Evolutionary conservation across 2,888 invertebrate genomes (phyloP).

Genomic region (Psylliodes chrysocephalus): DNA sequence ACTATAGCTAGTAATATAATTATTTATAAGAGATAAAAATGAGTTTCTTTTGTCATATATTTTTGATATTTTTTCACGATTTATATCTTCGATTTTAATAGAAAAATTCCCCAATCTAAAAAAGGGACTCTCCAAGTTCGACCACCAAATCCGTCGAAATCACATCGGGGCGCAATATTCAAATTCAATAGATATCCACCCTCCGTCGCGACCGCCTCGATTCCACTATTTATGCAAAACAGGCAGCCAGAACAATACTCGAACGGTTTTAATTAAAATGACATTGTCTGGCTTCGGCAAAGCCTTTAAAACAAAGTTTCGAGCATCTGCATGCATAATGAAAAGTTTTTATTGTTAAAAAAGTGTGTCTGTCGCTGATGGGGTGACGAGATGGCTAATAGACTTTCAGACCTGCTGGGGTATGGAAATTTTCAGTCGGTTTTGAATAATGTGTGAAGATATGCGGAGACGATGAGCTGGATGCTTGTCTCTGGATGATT

Average conservation of each 20-base stretch:
- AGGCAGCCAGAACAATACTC: slow-evolving; percentile 26
- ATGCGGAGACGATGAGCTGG: neutral
- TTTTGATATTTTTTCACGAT: too few species aligned
- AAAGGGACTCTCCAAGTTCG: too few species aligned
- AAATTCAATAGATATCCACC: slow-evolving; percentile 33
- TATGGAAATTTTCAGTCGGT: slow-evolving; percentile 16
- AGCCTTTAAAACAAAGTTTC: slow-evolving; percentile 36
- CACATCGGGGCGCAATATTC: slow-evolving; percentile 33
- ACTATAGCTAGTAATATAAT: too few species aligned
- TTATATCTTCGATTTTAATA: too few species aligned
- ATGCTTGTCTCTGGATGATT: too few species aligned
- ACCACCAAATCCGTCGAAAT: too few species aligned
- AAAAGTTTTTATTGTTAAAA: slow-evolving; percentile 34
- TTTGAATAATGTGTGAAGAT: too few species aligned
- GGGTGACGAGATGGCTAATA: slow-evolving; percentile 25
- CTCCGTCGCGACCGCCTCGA: slow-evolving; percentile 24
- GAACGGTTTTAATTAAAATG: slow-evolving; percentile 37
- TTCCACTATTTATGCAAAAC: slow-evolving; percentile 37
- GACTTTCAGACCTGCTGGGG: slow-evolving; percentile 23
- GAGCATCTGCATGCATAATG: slow-evolving; percentile 37
- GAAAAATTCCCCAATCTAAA: too few species aligned
- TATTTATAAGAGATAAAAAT: too few species aligned
- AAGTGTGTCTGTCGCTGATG: slow-evolving; percentile 26
- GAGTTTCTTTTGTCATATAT: too few species aligned
- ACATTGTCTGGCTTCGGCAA: slow-evolving; percentile 32